Percentiles rank a stretch among this genome's conserved stretches.
Evolutionary conservation across 2,888 invertebrate genomes (phyloP).

Genomic region (Archaeoteleia sp.): DNA sequence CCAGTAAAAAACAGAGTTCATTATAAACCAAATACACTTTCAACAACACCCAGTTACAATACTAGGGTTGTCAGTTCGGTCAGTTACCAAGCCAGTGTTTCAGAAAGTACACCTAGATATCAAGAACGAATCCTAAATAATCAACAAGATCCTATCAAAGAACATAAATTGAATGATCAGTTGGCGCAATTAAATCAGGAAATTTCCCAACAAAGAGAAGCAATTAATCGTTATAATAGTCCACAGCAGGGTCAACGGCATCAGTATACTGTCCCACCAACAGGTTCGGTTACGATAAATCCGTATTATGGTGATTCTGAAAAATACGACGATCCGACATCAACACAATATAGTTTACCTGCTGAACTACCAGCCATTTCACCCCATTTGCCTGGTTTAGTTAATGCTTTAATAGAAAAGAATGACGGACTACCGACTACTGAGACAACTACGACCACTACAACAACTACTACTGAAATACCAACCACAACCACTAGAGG

Average conservation of each 20-base stretch:
- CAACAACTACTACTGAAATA: conserved; percentile 56
- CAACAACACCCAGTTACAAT: conserved; percentile 56
- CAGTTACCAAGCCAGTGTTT: conserved; percentile 51
- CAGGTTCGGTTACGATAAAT: conserved; percentile 46
- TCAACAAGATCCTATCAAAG: conserved; percentile 52
- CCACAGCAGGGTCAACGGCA: conserved; percentile 51
- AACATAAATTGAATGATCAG: conserved; percentile 51
- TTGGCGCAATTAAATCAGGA: conserved; percentile 50
- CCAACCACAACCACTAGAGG: conserved; percentile 63
- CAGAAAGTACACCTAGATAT: conserved; percentile 58
- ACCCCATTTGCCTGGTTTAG: conserved; percentile 78
- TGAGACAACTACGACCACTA: conserved; percentile 58
- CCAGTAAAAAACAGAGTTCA: conserved; percentile 44
- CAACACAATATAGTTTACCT: conserved; percentile 77
- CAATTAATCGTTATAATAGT: conserved; percentile 42
- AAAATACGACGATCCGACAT: conserved; percentile 47
- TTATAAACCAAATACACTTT: conserved; percentile 46
- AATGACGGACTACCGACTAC: conserved; percentile 60
- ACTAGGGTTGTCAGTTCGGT: conserved; percentile 57
- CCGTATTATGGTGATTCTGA: conserved; percentile 48
- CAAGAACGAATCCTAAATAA: conserved; percentile 50
- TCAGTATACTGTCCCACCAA: conserved; percentile 54
- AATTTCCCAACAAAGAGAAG: conserved; percentile 43
- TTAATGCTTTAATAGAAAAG: conserved; percentile 79
- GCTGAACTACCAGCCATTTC: conserved; percentile 78